Conservation (phyloP, 1,140 invertebrate species). For the Drosophila melanica region DNA sequence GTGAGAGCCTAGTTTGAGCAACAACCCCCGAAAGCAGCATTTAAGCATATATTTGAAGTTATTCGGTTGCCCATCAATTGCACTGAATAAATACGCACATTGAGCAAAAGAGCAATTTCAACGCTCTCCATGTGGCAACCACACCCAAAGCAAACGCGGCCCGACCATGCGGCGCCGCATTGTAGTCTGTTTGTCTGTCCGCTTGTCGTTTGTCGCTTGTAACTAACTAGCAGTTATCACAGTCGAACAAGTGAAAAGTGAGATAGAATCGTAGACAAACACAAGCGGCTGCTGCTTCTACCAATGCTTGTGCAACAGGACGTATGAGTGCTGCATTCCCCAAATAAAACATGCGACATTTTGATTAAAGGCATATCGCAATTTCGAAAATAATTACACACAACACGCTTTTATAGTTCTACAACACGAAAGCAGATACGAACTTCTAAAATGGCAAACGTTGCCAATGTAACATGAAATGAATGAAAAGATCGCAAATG, state of each 20-base stretch:
- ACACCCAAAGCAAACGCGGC: constrained; percentile 19
- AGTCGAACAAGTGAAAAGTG: constrained; percentile 25
- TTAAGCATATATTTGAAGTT: background rate
- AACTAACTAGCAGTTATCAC: constrained; percentile 20
- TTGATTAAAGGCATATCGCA: constrained; percentile 32
- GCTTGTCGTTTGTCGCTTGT: background rate
- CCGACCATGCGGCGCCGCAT: constrained; percentile 22
- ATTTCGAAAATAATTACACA: constrained; percentile 34
- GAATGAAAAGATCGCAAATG: background rate
- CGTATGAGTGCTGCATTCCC: constrained; percentile 38
- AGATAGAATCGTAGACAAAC: constrained; percentile 10
- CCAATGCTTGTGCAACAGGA: constrained; percentile 60
- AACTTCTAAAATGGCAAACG: constrained; percentile 13
- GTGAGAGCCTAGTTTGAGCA: background rate
- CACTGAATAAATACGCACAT: constrained; percentile 34
- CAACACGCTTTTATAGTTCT: constrained; percentile 30
- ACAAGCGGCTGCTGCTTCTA: constrained; percentile 5
- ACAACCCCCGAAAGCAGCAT: constrained; percentile 11
- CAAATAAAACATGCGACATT: constrained; percentile 32
- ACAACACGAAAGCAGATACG: constrained; percentile 10
- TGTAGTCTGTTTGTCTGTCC: constrained; percentile 3
- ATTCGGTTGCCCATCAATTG: constrained; percentile 7
- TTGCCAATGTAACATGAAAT: background rate
- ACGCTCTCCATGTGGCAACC: constrained; percentile 7
- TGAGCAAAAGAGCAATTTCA: background rate